Evolutionary conservation across 2,888 invertebrate species (phyloP).

Genomic region (Syrista parreyssii): DNA sequence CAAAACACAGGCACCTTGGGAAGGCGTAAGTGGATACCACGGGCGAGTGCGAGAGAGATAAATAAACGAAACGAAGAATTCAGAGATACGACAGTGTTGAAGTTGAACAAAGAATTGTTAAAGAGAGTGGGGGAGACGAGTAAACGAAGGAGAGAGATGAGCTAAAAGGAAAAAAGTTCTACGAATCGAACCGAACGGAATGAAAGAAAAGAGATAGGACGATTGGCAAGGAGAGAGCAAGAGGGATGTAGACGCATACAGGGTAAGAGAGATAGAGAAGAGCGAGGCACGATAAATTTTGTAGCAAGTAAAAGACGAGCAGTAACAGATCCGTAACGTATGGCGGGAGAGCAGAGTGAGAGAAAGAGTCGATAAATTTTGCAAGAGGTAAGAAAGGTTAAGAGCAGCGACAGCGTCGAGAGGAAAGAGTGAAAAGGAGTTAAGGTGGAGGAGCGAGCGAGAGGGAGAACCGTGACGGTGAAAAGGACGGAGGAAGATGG

Average conservation of each 20-base stretch:
- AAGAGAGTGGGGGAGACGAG: background rate
- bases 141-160: background rate
- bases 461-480: background rate
- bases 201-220: slow-evolving; percentile 6
- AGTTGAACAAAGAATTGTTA: slow-evolving; percentile 20
- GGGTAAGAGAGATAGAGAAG: slow-evolving; percentile 8
- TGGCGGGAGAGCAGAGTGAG: background rate
- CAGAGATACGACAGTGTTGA: background rate
- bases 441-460: background rate
- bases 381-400: background rate
- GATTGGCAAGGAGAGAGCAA: background rate
- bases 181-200: background rate
- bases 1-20: background rate
- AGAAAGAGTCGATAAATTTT: background rate
- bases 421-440: background rate
- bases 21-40: background rate
- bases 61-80: background rate
- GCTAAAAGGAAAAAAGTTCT: background rate
- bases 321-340: background rate
- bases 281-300: slow-evolving; percentile 37
- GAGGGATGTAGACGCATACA: slow-evolving; percentile 7
- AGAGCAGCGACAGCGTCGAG: background rate
- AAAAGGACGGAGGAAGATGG: background rate
- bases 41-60: background rate
- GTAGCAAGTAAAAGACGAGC: background rate